These are phyloP conservation scores for Eueides isabella DNA, from an alignment of 1,140 invertebrate species.

Conservation along the genomic window DNA sequence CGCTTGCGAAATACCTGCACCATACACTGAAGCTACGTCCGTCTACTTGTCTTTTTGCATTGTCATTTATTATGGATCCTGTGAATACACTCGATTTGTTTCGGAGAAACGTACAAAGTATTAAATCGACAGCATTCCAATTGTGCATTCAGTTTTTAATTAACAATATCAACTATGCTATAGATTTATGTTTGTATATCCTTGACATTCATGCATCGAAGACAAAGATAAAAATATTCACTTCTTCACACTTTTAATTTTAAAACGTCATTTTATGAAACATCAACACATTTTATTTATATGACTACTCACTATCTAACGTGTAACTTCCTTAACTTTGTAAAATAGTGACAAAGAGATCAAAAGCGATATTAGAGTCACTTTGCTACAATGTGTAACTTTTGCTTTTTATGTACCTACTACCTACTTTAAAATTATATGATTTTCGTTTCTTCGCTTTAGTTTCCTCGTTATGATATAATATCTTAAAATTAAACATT, in stretches of 20 bases:
- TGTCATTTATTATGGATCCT: conserved; percentile 54
- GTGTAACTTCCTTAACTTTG: neutral
- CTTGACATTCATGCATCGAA: too few relatives aligned
- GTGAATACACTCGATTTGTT: conserved; percentile 37
- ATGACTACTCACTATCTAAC: neutral
- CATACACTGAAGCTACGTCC: conserved; percentile 47
- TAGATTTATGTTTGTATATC: neutral
- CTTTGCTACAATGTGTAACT: neutral
- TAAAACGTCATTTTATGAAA: too few relatives aligned
- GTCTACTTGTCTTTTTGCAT: conserved; percentile 59
- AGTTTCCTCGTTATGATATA: neutral
- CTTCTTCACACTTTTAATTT: too few relatives aligned
- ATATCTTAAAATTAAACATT: neutral
- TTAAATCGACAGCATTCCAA: neutral
- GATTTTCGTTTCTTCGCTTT: too few relatives aligned
- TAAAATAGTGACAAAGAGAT: neutral
- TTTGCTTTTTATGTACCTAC: too few relatives aligned
- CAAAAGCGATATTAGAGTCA: neutral
- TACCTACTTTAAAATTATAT: neutral
- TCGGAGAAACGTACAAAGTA: conserved; percentile 20
- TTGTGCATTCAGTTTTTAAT: neutral
- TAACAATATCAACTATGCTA: neutral
- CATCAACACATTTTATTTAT: too few relatives aligned
- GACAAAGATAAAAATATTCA: too few relatives aligned
- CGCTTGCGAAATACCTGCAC: conserved; percentile 61